Conservation (phyloP, 2,797 vertebrate species). For the Numenius phaeopus region DNA sequence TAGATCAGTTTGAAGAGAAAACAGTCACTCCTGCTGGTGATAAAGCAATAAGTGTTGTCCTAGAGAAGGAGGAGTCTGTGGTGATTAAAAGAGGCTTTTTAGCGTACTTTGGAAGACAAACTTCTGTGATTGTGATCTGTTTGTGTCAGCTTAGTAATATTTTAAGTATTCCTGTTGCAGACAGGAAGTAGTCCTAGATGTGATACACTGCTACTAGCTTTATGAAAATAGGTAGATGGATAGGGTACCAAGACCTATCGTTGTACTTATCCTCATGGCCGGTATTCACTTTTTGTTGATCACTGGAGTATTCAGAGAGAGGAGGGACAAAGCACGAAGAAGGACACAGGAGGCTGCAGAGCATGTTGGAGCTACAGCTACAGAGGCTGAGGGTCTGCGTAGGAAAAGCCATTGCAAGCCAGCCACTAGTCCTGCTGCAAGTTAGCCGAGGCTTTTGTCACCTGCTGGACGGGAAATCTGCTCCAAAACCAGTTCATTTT, state of each 20-base stretch:
- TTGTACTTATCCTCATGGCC: not conserved
- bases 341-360: not conserved
- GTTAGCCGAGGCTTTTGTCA: not conserved
- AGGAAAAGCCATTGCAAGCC: not conserved
- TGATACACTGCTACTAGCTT: not conserved
- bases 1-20: not conserved
- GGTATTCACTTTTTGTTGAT: not conserved
- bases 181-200: not conserved
- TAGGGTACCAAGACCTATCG: not conserved
- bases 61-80: not conserved
- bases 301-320: not conserved
- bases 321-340: not conserved
- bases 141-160: not conserved
- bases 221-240: not conserved
- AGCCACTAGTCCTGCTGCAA: not conserved
- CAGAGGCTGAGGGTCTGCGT: accelerated
- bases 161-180: not conserved
- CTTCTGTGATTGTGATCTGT: not conserved
- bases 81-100: not conserved
- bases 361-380: accelerated
- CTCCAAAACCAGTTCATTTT: not conserved
- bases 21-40: not conserved
- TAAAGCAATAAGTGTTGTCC: not conserved
- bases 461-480: not conserved
- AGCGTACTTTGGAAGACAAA: not conserved